Evolutionary conservation across 1,140 invertebrate species (phyloP).

Genomic region (Trachymyrmex cornetzi): DNA sequence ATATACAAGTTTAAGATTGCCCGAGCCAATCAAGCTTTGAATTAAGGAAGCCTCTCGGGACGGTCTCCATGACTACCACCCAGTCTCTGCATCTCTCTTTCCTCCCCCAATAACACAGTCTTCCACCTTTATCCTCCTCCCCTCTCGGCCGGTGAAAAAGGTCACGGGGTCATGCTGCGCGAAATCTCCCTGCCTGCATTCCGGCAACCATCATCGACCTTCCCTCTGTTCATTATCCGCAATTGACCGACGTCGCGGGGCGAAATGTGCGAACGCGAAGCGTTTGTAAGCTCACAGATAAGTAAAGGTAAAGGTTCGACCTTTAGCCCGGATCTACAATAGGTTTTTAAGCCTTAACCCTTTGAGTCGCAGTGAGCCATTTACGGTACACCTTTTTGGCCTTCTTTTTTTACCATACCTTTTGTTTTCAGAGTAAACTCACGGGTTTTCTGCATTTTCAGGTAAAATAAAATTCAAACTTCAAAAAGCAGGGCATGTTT

Average conservation of each 20-base stretch:
- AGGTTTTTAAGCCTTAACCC: too few species aligned
- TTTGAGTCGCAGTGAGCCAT: too few species aligned
- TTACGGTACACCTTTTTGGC: too few species aligned
- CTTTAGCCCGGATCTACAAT: too few species aligned
- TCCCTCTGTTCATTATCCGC: constrained; percentile 8
- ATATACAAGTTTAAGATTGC: constrained; percentile 71
- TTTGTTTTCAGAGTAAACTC: too few species aligned
- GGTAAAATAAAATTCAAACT: too few species aligned
- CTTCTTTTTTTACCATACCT: too few species aligned
- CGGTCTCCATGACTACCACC: constrained; percentile 72
- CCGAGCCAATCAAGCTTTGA: constrained; percentile 67
- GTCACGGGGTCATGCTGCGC: constrained; percentile 48
- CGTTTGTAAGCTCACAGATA: too few species aligned
- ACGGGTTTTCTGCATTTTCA: too few species aligned
- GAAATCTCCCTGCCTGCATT: constrained; percentile 40
- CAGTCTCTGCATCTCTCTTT: constrained; percentile 62
- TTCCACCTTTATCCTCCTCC: neutral
- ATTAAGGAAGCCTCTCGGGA: constrained; percentile 71
- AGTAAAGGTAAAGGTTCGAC: too few species aligned
- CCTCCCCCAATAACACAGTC: constrained; percentile 60
- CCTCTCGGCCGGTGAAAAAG: constrained; percentile 45
- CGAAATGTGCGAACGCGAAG: neutral
- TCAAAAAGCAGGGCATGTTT: too few species aligned
- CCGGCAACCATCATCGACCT: neutral
- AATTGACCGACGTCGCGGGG: neutral